A percentile compares a stretch with the other conserved stretches of the same genome.
Conservation (phyloP, 1,140 invertebrate genomes). For the Helicorthomorpha holstii region DNA sequence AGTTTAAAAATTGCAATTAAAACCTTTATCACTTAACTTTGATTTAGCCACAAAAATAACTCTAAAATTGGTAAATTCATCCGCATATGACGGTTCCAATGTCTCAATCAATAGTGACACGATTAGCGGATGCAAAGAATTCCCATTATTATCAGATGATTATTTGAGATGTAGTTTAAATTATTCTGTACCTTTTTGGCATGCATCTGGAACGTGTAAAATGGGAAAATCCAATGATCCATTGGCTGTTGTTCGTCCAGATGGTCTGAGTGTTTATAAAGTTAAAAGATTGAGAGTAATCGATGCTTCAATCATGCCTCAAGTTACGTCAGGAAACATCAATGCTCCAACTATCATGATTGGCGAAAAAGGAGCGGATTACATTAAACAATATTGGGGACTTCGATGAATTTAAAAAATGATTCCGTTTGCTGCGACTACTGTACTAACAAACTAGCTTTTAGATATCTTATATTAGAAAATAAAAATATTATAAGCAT, state of each 20-base stretch:
- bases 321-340: constrained; percentile 46
- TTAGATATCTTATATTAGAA: too few species aligned
- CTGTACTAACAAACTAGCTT: too few species aligned
- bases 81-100: constrained; percentile 31
- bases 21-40: too few species aligned
- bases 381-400: constrained; percentile 24
- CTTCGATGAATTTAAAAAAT: too few species aligned
- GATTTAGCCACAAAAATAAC: too few species aligned
- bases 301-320: constrained; percentile 58
- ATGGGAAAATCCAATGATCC: constrained; percentile 54
- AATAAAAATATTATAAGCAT: too few species aligned
- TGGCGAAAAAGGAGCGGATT: constrained; percentile 29
- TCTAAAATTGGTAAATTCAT: constrained; percentile 52
- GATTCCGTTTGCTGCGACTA: too few species aligned
- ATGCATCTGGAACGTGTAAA: constrained; percentile 63
- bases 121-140: constrained; percentile 45
- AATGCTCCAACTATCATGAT: constrained; percentile 44
- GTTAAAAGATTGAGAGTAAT: constrained; percentile 47
- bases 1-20: too few species aligned
- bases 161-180: constrained; percentile 51
- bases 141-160: constrained; percentile 50
- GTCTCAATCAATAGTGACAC: constrained; percentile 5
- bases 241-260: constrained; percentile 35
- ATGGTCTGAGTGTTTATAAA: constrained; percentile 36
- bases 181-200: constrained; percentile 49